phyloP scores from a whole-genome alignment of 1,140 invertebrate genomes.

The Trichonephila clavata region DNA sequence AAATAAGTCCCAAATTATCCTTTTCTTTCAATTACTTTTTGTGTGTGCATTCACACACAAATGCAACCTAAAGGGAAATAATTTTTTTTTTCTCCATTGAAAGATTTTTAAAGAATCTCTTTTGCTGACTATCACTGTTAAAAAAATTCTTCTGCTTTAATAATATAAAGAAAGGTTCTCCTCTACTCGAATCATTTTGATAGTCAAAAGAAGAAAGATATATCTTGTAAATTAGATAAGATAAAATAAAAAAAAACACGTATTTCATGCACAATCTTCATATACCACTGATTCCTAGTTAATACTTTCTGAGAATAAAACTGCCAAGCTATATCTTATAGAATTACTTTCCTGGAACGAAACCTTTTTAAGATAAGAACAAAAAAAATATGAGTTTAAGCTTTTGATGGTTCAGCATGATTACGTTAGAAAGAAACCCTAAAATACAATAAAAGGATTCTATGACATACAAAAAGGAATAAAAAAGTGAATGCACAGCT shows the following conservation, averaged over 20 bases:
- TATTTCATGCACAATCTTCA: not conserved
- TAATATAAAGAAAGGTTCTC: not conserved
- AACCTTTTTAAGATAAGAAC: constrained; percentile 6
- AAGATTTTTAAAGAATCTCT: not conserved
- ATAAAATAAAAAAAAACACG: not conserved
- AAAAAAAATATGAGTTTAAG: constrained; percentile 2
- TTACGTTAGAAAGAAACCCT: constrained; percentile 19
- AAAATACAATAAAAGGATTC: constrained; percentile 17
- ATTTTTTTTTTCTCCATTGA: too few relatives aligned
- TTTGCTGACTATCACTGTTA: not conserved
- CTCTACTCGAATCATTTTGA: not conserved
- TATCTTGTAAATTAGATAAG: constrained; percentile 2
- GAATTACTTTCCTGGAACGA: not conserved
- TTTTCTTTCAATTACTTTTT: not conserved
- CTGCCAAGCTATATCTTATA: not conserved
- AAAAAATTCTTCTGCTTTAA: not conserved
- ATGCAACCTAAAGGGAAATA: too few relatives aligned
- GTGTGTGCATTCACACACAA: not conserved
- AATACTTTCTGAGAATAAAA: constrained; percentile 5
- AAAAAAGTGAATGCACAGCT: constrained; percentile 11
- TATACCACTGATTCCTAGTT: not conserved
- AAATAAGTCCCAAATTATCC: not conserved
- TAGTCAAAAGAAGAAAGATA: not conserved
- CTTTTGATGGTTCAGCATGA: constrained; percentile 34
- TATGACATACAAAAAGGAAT: constrained; percentile 22